Evolutionary conservation across 2,797 vertebrate species (phyloP).

Genomic region (Alcedo quadribrachys): DNA sequence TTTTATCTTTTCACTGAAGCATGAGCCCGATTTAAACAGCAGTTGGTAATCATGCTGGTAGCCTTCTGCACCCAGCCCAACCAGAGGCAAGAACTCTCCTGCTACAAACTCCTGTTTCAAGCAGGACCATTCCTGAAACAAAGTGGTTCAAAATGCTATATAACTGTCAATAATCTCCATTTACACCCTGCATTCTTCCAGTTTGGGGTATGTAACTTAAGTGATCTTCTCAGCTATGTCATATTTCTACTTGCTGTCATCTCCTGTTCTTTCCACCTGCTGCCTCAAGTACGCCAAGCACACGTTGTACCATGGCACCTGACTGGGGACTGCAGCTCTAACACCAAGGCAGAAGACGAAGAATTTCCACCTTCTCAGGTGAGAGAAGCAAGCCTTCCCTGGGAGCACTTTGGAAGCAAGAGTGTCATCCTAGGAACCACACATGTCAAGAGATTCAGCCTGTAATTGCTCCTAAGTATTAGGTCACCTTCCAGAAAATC

Average conservation of each 20-base stretch:
- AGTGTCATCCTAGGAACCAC: neutral
- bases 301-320: neutral
- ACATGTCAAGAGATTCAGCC: neutral
- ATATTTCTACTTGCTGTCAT: neutral
- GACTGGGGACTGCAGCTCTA: neutral
- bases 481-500: neutral
- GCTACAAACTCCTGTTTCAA: neutral
- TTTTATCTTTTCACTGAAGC: neutral
- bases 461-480: neutral
- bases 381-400: neutral
- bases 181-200: neutral
- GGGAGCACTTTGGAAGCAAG: neutral
- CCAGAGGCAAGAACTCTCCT: neutral
- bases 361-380: neutral
- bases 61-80: neutral
- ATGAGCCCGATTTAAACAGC: neutral
- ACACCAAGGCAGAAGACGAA: neutral
- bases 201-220: neutral
- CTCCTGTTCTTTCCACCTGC: neutral
- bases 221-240: rapidly evolving
- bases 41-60: neutral
- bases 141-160: neutral
- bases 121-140: neutral
- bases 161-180: neutral
- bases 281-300: neutral